Evolutionary conservation across 1,140 invertebrate species (phyloP), one percentile per base, ranked within the genome.

Genomic region (Drosophila kurseongensis): DNA sequence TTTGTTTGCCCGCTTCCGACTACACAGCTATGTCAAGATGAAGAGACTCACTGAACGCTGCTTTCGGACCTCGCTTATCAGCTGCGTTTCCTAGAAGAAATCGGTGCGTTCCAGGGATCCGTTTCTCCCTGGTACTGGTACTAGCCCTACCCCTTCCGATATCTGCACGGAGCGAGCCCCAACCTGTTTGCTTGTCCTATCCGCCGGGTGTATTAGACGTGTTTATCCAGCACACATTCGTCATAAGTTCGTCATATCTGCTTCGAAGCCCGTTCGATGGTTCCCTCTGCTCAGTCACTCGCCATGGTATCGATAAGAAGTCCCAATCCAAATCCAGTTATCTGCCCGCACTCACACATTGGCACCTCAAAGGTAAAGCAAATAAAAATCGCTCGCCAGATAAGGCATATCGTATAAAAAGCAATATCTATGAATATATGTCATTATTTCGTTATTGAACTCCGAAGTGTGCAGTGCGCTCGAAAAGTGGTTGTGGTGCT

Each of bases 341-440:
- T 89, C 77, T 89, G 57, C 42, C 38, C 51, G 16, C 51, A 69
- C 80, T 67, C 83, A 76, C 60, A 77, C 79, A 48, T 23, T 57
- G 47, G 54, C 77, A 67, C 38, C 61, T 55, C 56, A 78, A 86
- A 86, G 78, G 82, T 72, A 85, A 86, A 81, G 82, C 72, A 85
- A 85, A 85, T 88, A 88, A 88, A 78, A 73, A 75, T 67, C 73
- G 58, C 23, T 66, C 44, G 29, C 41, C 76, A 84, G 84, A 89
- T 89, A 89, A 89, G 74, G 61, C 41, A 67, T 89, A 88, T 83
- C 84, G 81, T 89, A 88, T 88, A 89, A 89, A 89, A 84, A 89
- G 84, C 84, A 88, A 89, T 89, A 89, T 89, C 84, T 89, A 83
- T 84, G 80, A 84, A 89, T 78, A 89, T 89, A 88, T 89, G 84